Base-by-base conservation (phyloP, 2,888 invertebrate genomes). In the Heliconius sara region DNA sequence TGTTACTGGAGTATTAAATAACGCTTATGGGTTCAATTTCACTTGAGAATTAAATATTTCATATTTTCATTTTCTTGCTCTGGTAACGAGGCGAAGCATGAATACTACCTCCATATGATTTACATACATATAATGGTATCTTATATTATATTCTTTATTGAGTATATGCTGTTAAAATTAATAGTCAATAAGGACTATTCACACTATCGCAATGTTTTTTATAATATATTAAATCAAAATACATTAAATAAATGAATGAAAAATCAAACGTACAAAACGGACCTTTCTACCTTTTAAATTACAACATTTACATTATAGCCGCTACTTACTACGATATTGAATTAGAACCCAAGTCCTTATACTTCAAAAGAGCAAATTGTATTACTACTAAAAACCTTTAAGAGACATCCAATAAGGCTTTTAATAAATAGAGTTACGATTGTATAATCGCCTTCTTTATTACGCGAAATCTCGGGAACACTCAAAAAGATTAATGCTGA, bases 401-500 rank as follows among this genome's bases (percentile, higher is more conserved):
- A 70, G n/a, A 70, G 13, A 34, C n/a, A 57, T 73, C n/a, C 57
- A 57, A 60, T 73, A 57, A 73, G 72, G 30, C 13, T 34, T 57
- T 34, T 73, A 73, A 73, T 73, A 60, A 60, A 73, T 73, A 34
- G 57, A 57, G 10, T 52, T 22, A 39, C 63, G 39, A 74, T 60
- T 63, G 27, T 63, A 63, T 60, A 73, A 39, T 43, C 16, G 65
- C 43, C 63, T 74, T 43, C 63, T 63, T 63, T 72, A 57, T 52
- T 72, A 27, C 52, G 43, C 63, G 16, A 63, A 75, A 75, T 75
- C 75, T 75, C 65, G 43, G 60, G 60, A 25, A 71, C 65, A 72
- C 47, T 80, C 71, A 75, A 78, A 78, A 76, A 78, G 71, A 66
- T 80, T 67, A 80, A 79, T 75, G 76, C 39, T 66, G 57, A 79